Evolutionary conservation across 2,797 vertebrate genomes (phyloP), one percentile per base, ranked within the genome.

Genomic region (Erpetoichthys calabaricus): DNA sequence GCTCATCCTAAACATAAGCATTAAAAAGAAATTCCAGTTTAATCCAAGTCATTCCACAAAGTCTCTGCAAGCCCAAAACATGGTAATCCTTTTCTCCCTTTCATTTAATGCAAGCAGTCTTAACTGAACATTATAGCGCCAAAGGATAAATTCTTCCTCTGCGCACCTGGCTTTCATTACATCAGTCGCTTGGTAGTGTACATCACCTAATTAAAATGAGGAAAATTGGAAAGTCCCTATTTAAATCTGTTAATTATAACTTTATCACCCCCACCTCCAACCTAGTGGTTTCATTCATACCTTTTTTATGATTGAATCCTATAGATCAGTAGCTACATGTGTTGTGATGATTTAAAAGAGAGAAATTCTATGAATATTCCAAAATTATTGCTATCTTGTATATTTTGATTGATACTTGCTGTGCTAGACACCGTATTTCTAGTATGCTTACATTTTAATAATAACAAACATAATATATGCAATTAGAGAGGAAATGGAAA

Each of bases 151-250:
- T 49, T 49, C 47, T 49, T 49, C n/a, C 7, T 49, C 47, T 49
- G 7, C n/a, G 47, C 47, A 49, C 47, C 47, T 49, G 47, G 47
- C 7, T 49, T 49, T 7, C 47, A 49, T 49, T 49, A 49, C 47
- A 49, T 49, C 47, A 49, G 47, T 7, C 5, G n/a, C 7, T 49
- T 49, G 47, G 47, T 49, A 49, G 5, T 49, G n/a, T 49, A 49
- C n/a, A 49, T 49, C 49, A 6, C 47, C 47, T n/a, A 49, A 1
- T 49, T 49, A 49, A 49, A 49, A 49, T 49, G 47, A 49, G n/a
- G 7, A 49, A 49, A 49, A 49, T 49, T 7, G 47, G 47, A 49
- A 49, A 49, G 47, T 49, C 47, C 47, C 47, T 49, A 49, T 49
- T 49, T 49, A 49, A 49, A 49, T 49, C 47, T 49, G 3, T 49